These are phyloP conservation scores for Cephus pulcher DNA, from an alignment of 2,888 invertebrate genomes.

Conservation along the genomic window DNA sequence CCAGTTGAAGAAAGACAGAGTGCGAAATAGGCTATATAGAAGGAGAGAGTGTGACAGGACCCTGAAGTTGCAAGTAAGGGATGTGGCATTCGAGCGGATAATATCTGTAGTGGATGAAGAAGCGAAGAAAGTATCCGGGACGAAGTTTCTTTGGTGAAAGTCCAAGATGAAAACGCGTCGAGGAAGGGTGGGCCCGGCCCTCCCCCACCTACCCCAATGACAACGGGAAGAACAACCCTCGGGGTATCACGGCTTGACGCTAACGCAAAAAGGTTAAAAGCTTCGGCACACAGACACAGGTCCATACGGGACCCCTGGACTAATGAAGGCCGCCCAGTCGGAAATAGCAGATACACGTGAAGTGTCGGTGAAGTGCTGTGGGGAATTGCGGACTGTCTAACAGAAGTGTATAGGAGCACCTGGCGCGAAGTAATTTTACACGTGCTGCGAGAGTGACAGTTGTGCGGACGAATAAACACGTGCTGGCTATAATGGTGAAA, in stretches of 20 bases:
- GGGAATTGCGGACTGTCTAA: neutral
- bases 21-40: neutral
- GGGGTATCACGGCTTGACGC: constrained; percentile 5
- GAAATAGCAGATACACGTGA: neutral
- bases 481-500: neutral
- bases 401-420: neutral
- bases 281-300: constrained; percentile 2
- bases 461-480: neutral
- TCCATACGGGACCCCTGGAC: neutral
- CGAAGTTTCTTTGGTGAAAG: constrained; percentile 6
- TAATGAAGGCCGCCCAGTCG: neutral
- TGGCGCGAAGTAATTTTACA: neutral
- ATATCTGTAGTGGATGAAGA: neutral
- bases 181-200: neutral
- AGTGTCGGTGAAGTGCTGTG: neutral
- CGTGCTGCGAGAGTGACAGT: neutral
- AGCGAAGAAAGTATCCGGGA: neutral
- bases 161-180: constrained; percentile 20
- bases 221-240: constrained; percentile 6
- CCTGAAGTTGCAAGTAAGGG: neutral
- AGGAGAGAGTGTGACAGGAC: too few relatives aligned
- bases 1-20: neutral
- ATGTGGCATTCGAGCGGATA: neutral
- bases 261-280: constrained; percentile 16
- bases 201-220: neutral